Evolutionary conservation across 2,888 invertebrate species (phyloP), one percentile per base, ranked within the genome.

Genomic region (Pyrrhia umbra): DNA sequence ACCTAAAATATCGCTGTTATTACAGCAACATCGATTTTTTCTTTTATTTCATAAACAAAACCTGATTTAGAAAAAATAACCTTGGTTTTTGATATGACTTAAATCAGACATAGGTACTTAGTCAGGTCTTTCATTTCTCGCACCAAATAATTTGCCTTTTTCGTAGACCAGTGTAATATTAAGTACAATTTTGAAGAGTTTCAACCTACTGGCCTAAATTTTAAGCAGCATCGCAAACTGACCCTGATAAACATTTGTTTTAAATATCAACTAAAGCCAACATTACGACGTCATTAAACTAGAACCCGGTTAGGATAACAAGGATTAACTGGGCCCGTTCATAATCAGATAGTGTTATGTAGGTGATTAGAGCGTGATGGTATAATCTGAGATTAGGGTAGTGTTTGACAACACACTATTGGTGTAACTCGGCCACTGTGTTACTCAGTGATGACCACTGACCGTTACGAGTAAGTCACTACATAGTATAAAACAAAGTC

Each of bases 251-350:
- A 47, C 42, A 50, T 78, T 70, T 51, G 47, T 77, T 77, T 66
- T 68, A 51, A 78, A 75, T 68, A 56, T 70, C 57, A 77, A 68
- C 60, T 68, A 55, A 58, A 42, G 6, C 55, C 20, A 15, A 47
- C 49, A 10, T 37, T 25, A 70, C 21, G 66, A 42, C 62, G 21
- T 50, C 59, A 47, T 75, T 68, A 68, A 47, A 45, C 49, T 47
- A 34, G 15, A 37, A 23, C 23, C 54, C 34, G 49, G 49, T 58
- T 68, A 39, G 23, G 55, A 66, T 63, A 52, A 61, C 65, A 57
- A 30, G 57, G 79, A 75, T 77, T 63, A 75, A 55, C 40, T n/a
- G 21, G 13, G 42, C 54, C 56, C 45, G 39, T 66, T 49, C 51
- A 20, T 69, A 57, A 69, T 71, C 70, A 40, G 51, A 65, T 49